These are phyloP conservation scores for Orchesellides sinensis DNA, from an alignment of 2,888 invertebrate genomes.

Conservation along the genomic window DNA sequence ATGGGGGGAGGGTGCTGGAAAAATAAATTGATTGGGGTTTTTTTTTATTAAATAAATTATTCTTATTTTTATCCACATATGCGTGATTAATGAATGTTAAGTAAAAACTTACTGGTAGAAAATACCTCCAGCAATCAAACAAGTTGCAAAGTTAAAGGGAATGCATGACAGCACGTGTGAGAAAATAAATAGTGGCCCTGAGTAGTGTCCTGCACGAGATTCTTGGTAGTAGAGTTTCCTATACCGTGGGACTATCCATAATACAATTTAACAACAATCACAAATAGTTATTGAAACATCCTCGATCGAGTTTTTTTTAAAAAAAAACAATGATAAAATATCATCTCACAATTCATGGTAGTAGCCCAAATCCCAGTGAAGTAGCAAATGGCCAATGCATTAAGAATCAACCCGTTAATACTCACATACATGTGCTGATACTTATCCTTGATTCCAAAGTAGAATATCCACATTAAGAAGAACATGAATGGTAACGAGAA, in stretches of 20 bases:
- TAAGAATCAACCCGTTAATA: conserved; percentile 85
- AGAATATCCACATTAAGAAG: conserved; percentile 88
- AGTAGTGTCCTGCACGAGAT: conserved; percentile 91
- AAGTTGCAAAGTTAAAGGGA: conserved; percentile 88
- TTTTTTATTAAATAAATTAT: background rate
- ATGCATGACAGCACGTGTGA: conserved; percentile 89
- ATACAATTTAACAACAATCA: background rate
- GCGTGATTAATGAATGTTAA: background rate
- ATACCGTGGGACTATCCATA: conserved; percentile 75
- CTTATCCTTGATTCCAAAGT: conserved; percentile 78
- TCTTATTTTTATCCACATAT: background rate
- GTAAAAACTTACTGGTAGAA: conserved; percentile 75
- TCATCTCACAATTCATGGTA: conserved; percentile 83
- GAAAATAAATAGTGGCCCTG: conserved; percentile 89
- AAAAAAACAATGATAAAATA: background rate
- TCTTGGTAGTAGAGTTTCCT: conserved; percentile 96
- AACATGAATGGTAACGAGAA: conserved; percentile 84
- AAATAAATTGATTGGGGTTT: too few species aligned
- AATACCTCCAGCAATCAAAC: conserved; percentile 81
- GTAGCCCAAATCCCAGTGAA: conserved; percentile 85
- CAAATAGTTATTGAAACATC: too few species aligned
- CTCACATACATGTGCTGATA: conserved; percentile 84
- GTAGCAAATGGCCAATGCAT: conserved; percentile 83
- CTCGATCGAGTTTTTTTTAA: too few species aligned
- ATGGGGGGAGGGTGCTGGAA: conserved; percentile 44